Percentiles rank a stretch among this genome's conserved stretches.
Conservation (phyloP, 37 sponge, comb jelly and placozoan species). For the Spongilla lacustris region DNA sequence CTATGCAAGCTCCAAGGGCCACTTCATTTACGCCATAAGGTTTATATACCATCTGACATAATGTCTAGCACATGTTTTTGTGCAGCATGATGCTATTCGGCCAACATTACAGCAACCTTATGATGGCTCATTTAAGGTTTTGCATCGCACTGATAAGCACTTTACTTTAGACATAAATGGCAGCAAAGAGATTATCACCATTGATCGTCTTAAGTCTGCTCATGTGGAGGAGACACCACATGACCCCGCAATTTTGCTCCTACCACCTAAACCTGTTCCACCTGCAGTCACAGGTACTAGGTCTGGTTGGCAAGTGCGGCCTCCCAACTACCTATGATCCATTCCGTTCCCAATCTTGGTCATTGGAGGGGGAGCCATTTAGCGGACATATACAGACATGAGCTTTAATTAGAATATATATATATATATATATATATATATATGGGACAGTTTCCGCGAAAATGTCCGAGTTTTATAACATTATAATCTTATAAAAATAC, state of each 20-base stretch:
- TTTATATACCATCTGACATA: neutral
- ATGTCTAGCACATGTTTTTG: constrained; percentile 32
- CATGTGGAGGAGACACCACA: neutral
- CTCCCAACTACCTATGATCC: neutral
- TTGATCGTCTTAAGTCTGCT: constrained; percentile 52
- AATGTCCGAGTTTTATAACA: no score
- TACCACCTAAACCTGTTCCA: no score
- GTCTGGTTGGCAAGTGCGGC: constrained; percentile 15
- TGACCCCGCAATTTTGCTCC: no score
- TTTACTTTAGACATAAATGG: constrained; percentile 35
- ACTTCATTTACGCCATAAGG: neutral
- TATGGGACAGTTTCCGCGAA: no score
- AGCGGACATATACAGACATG: neutral
- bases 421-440: no score
- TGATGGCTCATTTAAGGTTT: constrained; percentile 41
- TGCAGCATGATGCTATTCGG: constrained; percentile 23
- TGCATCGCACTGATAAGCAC: constrained; percentile 14
- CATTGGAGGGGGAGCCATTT: constrained; percentile 35
- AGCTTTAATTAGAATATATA: no score
- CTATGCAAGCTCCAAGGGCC: constrained; percentile 17
- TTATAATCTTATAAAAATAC: no score
- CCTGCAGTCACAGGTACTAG: neutral
- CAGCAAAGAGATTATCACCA: neutral
- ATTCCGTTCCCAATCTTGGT: neutral
- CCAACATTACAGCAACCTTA: constrained; percentile 40